Evolutionary conservation across 2,888 invertebrate species (phyloP), one percentile per base, ranked within the genome.

Genomic region (Agriopis leucophaearia): DNA sequence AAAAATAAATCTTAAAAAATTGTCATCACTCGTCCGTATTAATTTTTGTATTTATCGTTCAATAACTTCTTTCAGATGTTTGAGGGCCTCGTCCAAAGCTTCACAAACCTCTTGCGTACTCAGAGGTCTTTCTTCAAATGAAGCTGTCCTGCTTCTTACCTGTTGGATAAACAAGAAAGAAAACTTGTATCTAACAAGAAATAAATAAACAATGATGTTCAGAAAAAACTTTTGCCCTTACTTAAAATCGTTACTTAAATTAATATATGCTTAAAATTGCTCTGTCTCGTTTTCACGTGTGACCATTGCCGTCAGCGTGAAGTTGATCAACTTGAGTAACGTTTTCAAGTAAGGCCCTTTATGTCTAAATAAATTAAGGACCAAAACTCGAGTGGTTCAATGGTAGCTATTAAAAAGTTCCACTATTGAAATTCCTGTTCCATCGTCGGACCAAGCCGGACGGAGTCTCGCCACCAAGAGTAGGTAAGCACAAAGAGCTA

Each of bases 11-110:
- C 40, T 42, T 59, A 44, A 50, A 50, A 27, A 15, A 40, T 48
- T 18, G 48, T 35, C 6, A 51, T 15, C 4, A 50, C 27, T 3
- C 27, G 5, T 27, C 5, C n/a, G n/a, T 38, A 8, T 6, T 8
- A 1, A 4, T 15, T 27, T 44, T 45, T 64, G 59, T 71, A 70
- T 78, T 77, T 79, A 88, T 71, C 89, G 84, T 78, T 93, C 91
- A 51, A 93, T 89, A 72, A 92, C 87, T 56, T 92, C 92, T 74
- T 93, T 94, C 62, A 93, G 85, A 81, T 92, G 91, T 79, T 87
- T 91, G 73, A 94, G 75, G 0, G 92, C 93, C 74, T 92, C 92
- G 57, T 94, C 94, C 54, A 94, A 74, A 0, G 91, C 92, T 51
- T 88, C 80, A 44, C 92, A 91, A 0, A 91, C 90, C 66, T 93